Evolutionary conservation across 2,113 vertebrate genomes (phyloP).

Genomic region (Camelus dromedarius): DNA sequence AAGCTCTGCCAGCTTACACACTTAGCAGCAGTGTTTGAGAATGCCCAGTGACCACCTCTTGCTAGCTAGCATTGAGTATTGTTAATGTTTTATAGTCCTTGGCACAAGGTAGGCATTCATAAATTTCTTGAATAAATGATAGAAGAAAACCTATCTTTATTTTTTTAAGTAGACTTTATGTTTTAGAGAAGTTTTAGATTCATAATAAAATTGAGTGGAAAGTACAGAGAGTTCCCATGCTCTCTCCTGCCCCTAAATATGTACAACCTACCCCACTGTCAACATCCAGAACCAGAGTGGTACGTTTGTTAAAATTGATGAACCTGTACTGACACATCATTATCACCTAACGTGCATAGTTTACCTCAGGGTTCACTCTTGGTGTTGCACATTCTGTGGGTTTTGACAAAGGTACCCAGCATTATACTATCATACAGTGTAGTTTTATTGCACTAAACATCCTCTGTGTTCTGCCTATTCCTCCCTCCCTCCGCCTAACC

Average conservation of each 20-base stretch:
- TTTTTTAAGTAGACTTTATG: background rate
- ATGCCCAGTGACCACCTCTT: background rate
- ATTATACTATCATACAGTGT: background rate
- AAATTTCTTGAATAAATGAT: constrained; percentile 51
- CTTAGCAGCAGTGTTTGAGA: constrained; percentile 34
- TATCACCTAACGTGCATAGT: background rate
- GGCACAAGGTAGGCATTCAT: background rate
- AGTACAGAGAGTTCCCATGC: background rate
- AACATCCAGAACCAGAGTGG: background rate
- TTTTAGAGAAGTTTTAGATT: constrained; percentile 38
- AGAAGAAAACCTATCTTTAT: background rate
- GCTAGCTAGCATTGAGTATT: background rate
- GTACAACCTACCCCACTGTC: background rate
- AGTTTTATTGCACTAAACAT: constrained; percentile 27
- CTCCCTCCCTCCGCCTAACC: background rate
- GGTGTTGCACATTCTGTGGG: background rate
- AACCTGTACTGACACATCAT: background rate
- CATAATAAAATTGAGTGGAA: constrained; percentile 40
- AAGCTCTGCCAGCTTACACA: constrained; percentile 13
- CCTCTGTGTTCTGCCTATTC: background rate
- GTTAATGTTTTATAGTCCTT: constrained; percentile 44
- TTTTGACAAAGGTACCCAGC: background rate
- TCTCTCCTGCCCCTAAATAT: background rate
- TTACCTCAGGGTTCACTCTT: background rate
- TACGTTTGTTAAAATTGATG: background rate